These are phyloP conservation scores for Glareola pratincola DNA, from an alignment of 2,113 vertebrate genomes.

Conservation along the genomic window DNA sequence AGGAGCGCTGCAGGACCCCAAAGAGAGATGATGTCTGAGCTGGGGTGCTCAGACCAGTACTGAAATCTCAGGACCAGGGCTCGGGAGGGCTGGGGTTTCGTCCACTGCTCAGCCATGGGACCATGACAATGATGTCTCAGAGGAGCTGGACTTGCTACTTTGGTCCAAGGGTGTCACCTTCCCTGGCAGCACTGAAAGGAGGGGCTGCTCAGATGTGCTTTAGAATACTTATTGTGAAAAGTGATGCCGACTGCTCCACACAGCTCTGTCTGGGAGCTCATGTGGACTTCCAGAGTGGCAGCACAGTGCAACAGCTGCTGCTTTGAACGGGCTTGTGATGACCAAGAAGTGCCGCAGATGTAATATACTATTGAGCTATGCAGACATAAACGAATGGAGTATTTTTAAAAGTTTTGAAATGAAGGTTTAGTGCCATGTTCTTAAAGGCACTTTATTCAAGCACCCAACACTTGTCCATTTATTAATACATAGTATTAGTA, in stretches of 20 bases:
- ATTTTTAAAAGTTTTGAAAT: background rate
- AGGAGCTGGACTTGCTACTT: background rate
- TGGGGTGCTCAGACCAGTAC: background rate
- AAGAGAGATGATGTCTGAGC: background rate
- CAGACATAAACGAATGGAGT: background rate
- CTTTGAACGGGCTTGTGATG: background rate
- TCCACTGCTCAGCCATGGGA: fast-evolving
- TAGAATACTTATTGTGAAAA: background rate
- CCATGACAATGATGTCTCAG: background rate
- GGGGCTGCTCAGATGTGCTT: background rate
- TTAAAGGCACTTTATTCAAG: background rate
- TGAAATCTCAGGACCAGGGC: background rate
- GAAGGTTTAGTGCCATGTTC: background rate
- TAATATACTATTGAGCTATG: background rate
- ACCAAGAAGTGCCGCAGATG: background rate
- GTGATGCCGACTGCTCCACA: fast-evolving
- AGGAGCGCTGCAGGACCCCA: background rate
- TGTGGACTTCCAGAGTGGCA: background rate
- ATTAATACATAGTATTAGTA: background rate
- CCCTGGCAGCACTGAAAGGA: fast-evolving
- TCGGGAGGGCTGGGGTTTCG: background rate
- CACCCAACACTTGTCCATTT: background rate
- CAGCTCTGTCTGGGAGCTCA: background rate
- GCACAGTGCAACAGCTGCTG: fast-evolving
- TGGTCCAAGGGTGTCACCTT: background rate